Evolutionary conservation across 2,113 vertebrate genomes (phyloP), one percentile per base, ranked within the genome.

Genomic region (Onychorhynchus coronatus): DNA sequence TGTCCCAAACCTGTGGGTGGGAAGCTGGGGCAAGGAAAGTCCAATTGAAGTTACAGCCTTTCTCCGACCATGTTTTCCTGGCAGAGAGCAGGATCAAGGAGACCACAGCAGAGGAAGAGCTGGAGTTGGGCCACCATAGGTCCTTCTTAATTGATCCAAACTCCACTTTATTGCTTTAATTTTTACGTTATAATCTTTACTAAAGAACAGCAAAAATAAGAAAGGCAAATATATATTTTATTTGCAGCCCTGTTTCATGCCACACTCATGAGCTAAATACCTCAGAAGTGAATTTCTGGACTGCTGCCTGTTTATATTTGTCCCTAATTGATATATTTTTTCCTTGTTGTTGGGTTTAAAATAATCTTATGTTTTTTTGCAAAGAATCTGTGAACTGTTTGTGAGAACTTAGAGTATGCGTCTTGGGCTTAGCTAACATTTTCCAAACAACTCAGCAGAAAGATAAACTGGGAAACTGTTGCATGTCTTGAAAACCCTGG

Each of bases 401-500:
- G 20, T 42, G 22, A 59, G 55, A 87, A 63, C 24, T 70, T 93
- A 3, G 44, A 61, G 30, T 8, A 6, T 41, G 68, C 12, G 14
- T 35, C 85, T 72, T 72, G 91, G 88, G 75, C 83, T 96, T 82
- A 50, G 52, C 74, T 42, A 44, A 85, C 46, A 52, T 78, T 95
- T 96, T 92, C 80, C 91, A 87, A 77, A 88, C 72, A 94, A 62
- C 53, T 67, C 37, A 30, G 59, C 55, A 52, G 47, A 68, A 87
- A 89, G 91, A 97, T 93, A 84, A 95, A 82, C 67, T 62, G n/a
- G 46, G 46, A 44, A 63, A 67, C 35, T 70, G 72, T 47, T 56
- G 53, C 39, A 18, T 49, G n/a, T 47, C 65, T 53, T 53, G 39
- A 55, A 72, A 82, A 75, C 65, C 52, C 65, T 78, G 46, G 85